Base-by-base conservation (phyloP, 2,888 invertebrate genomes). In the Lasius fuliginosus region DNA sequence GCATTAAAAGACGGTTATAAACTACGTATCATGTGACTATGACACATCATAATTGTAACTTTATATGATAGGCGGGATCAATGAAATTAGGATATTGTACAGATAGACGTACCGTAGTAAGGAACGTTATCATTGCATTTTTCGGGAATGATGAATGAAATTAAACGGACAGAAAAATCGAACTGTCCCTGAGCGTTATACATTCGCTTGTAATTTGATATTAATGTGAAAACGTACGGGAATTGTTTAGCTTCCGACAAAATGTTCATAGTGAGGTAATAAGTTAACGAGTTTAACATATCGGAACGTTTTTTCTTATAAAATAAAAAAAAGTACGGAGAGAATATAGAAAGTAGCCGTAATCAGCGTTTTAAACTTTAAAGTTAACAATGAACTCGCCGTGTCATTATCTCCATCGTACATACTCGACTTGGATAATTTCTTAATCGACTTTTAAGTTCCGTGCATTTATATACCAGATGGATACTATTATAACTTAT, bases 51-150 rank as follows among this genome's bases (percentile, higher is more conserved):
- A 93, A 92, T 89, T 91, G 89, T 94, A 94, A 94, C 90, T 93
- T 92, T 93, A 93, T 92, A 93, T 92, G 91, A 92, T 94, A 94
- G 92, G 92, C 89, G 94, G 94, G 93, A 94, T 94, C 94, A 94
- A 94, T 93, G 90, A 93, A 92, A 91, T 86, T 92, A 92, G 91
- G 84, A 90, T 92, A 92, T 91, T 94, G 93, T 94, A 94, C 90
- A 94, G 94, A 93, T 91, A 91, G 87, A 83, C 79, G 81, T 85
- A 84, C 69, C 75, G 82, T 82, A 85, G 67, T 85, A 85, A 79
- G 46, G 62, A 67, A 62, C 65, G 73, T 86, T 85, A 83, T 88
- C 75, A 85, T 85, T 85, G 86, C 79, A 77, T 71, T 85, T 73
- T 62, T 65, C 36, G 83, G 56, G 76, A 88, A 85, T 82, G 84